These are phyloP conservation scores for Myiagra hebetior DNA, from an alignment of 2,113 vertebrate species.

Conservation along the genomic window DNA sequence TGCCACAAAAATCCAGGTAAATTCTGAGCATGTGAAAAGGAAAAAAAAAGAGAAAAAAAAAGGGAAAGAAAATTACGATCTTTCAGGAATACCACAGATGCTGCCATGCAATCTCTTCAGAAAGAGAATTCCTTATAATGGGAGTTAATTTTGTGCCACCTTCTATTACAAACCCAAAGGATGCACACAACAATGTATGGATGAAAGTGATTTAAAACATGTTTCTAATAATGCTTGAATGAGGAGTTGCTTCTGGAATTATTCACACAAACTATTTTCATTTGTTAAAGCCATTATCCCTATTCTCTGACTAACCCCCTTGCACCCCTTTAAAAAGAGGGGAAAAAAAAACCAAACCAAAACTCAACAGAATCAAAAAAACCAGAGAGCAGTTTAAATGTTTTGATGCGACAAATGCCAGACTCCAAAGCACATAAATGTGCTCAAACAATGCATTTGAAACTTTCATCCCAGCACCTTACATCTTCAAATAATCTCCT, in stretches of 20 bases:
- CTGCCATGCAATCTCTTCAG: not conserved
- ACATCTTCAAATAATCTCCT: not conserved
- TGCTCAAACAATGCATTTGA: not conserved
- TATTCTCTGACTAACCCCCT: not conserved
- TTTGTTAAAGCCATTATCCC: slow-evolving; percentile 24
- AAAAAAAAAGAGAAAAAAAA: too few species aligned
- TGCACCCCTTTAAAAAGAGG: not conserved
- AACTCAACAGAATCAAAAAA: not conserved
- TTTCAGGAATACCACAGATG: not conserved
- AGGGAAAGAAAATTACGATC: not conserved
- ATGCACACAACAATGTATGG: not conserved
- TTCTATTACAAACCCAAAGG: not conserved
- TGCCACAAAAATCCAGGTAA: not conserved
- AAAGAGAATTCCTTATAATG: not conserved
- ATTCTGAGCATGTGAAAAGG: not conserved
- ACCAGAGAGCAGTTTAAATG: not conserved
- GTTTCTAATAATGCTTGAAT: not conserved
- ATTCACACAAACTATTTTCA: not conserved
- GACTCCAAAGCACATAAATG: not conserved
- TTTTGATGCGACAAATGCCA: not conserved
- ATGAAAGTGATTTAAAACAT: not conserved
- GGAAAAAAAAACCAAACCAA: accelerated
- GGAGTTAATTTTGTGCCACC: not conserved
- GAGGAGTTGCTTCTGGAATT: not conserved
- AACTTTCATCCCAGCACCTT: not conserved